Base-by-base conservation (phyloP, 2,797 vertebrate genomes). In the Galagoides demidoff region DNA sequence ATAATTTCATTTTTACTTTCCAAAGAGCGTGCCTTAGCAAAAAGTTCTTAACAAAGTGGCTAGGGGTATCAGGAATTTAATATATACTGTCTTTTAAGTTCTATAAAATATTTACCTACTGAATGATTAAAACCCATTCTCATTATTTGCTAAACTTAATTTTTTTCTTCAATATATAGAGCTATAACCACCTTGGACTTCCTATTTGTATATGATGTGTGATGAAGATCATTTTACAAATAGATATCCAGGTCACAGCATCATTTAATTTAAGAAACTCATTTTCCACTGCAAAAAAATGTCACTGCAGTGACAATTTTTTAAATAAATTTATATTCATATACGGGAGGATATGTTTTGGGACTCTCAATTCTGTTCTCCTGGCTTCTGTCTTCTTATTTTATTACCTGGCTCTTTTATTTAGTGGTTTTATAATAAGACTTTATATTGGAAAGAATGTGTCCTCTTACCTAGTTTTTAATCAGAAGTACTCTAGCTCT, bases 1-100 rank as follows among this genome's bases (percentile, higher is more conserved):
- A 5, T 52, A 74, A 88, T 7, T 92, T 81, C 52, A 55, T 78
- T 39, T 84, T 85, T 31, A 78, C 13, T 74, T 78, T 68, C 11
- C 20, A 71, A 78, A 74, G 34, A 3, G 17, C n/a, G 39, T 71
- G 5, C 9, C 78, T 88, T 79, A 49, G 45, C 14, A 89, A 77
- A 5, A 31, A 66, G n/a, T 39, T 64, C 61, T 64, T 78, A 91
- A 49, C 34, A 12, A 91, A 8, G 1, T 49, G 70, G 8, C 14
- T 27, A 84, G 83, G 64, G n/a, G 10, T 71, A 73, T 27, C 27
- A 84, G 19, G 85, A 4, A 92, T 84, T 59, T 52, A 91, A 70
- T 20, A 43, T 68, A 61, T 55, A 37, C 6, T 71, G 16, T 23
- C 77, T 86, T 25, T 79, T 73, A 29, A 57, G 9, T 81, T 85